Evolutionary conservation across 2,888 invertebrate species (phyloP), one percentile per base, ranked within the genome.

Genomic region (Ophioninae sp.): DNA sequence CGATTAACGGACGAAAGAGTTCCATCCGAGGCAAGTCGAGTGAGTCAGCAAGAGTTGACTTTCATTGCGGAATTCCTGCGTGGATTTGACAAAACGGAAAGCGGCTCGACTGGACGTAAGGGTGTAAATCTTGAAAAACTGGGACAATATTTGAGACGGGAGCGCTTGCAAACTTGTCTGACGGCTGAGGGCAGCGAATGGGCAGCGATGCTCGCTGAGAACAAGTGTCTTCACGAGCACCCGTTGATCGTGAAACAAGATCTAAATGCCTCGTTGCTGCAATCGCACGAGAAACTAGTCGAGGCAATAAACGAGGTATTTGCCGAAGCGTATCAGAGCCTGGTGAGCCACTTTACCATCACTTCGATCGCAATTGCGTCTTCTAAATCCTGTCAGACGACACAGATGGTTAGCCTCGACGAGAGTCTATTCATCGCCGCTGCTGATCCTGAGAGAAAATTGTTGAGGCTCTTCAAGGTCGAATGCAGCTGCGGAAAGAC

Each of bases 11-110:
- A 97, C 88, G 98, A 98, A 90, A 95, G 96, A 87, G 95, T 97
- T 30, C 96, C 98, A 10, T 95, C 96, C 56, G 98, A 98, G 91
- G 95, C 97, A 87, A 95, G 96, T 7, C 96, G 97, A 93, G 96
- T 97, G 89, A 96, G 97, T 10, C 98, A 98, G 91, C 98, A 98
- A 92, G 98, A 98, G 90, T 94, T 98, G 7, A 95, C 96, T n/a
- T 97, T 97, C 89, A 96, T 98, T 81, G 97, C 98, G 0, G 98
- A 98, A 88, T 98, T 98, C 92, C 93, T 99, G 23, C 96, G 97
- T 87, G 97, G 96, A 89, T 97, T 98, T 93, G 97, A 97, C 90
- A 93, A 94, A 85, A 93, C 93, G 44, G 93, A 93, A 23, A 88
- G 88, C 2, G 82, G 94, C 23, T 87, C 88, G 0, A 90, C 85